These are phyloP conservation scores for Eudorcas thomsonii DNA, from an alignment of 2,113 vertebrate species.

Conservation along the genomic window DNA sequence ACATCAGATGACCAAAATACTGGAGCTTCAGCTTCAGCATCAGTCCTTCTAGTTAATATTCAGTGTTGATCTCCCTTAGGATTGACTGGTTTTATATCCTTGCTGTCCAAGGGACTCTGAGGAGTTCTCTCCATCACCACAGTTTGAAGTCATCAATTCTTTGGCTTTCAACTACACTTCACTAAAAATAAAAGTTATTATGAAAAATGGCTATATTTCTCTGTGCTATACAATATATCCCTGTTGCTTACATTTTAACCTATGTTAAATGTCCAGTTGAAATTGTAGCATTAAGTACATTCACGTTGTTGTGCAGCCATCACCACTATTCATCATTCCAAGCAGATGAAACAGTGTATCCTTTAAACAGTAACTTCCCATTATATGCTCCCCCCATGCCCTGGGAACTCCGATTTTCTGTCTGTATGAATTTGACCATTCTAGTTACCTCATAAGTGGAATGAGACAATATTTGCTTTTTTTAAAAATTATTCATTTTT, in stretches of 20 bases:
- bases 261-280: background rate
- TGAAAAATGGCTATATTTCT: background rate
- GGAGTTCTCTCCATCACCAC: background rate
- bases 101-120: background rate
- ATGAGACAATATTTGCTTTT: background rate
- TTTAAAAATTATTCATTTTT: background rate
- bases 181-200: background rate
- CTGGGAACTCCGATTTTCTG: background rate
- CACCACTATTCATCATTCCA: background rate
- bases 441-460: background rate
- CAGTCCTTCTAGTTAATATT: background rate
- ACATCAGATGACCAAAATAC: background rate
- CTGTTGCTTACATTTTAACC: background rate
- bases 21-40: background rate
- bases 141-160: background rate
- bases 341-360: background rate
- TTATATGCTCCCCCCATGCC: background rate
- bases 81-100: background rate
- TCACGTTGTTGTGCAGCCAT: background rate
- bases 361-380: background rate
- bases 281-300: background rate
- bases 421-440: background rate
- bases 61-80: background rate
- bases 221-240: background rate
- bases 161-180: background rate